These are phyloP conservation scores for Siniperca knerii DNA, from an alignment of 2,113 vertebrate species.

Conservation along the genomic window DNA sequence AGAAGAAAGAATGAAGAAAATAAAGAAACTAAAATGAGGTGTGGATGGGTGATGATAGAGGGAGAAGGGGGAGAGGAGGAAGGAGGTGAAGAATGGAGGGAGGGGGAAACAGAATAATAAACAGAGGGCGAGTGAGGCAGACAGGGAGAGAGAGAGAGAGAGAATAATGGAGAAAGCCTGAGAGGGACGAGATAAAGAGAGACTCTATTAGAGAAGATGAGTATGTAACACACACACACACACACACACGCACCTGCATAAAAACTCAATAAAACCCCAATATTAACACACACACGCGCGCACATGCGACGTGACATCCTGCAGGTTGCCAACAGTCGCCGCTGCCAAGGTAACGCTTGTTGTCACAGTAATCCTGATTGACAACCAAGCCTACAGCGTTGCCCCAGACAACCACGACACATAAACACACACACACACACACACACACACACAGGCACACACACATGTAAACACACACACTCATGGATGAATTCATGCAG, in stretches of 20 bases:
- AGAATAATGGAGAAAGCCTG: constrained; percentile 71
- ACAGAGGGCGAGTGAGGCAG: constrained; percentile 49
- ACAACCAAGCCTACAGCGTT: constrained; percentile 43
- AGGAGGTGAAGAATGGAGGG: background rate
- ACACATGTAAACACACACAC: constrained; percentile 9
- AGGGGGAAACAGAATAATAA: constrained; percentile 43
- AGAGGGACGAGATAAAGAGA: constrained; percentile 73
- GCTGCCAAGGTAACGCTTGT: constrained; percentile 63
- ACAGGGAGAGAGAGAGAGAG: constrained; percentile 22
- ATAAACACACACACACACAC: constrained; percentile 4
- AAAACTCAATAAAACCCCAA: constrained; percentile 11
- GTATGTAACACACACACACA: constrained; percentile 44
- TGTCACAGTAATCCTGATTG: constrained; percentile 73
- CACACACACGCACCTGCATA: constrained; percentile 19
- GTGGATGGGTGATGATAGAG: background rate
- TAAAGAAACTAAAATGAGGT: background rate
- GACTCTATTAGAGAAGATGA: constrained; percentile 71
- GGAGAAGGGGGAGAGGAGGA: background rate
- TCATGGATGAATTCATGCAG: constrained; percentile 22
- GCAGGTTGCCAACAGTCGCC: constrained; percentile 50
- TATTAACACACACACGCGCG: constrained; percentile 17
- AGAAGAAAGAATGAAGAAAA: background rate
- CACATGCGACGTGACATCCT: constrained; percentile 29
- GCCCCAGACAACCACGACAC: constrained; percentile 34
- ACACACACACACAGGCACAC: constrained; percentile 9